Percentiles rank a stretch among this genome's conserved stretches.
Conservation (phyloP, 2,797 vertebrate genomes). For the Onychomys arenicola region DNA sequence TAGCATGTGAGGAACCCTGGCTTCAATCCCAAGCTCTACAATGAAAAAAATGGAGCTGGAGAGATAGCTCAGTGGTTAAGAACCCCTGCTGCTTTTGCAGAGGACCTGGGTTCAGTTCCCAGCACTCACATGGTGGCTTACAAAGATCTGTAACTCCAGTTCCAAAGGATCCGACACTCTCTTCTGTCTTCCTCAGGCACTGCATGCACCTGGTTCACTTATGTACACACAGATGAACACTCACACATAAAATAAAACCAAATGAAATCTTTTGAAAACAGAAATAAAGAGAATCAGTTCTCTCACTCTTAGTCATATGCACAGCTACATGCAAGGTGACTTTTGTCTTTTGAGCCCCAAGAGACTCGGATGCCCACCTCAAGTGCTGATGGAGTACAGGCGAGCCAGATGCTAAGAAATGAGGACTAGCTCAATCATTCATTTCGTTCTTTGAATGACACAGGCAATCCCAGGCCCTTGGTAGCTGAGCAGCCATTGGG, state of each 20-base stretch:
- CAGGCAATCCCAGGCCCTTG: rapidly evolving
- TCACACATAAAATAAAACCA: neutral
- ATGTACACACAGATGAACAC: neutral
- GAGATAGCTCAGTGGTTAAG: neutral
- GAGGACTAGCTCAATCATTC: neutral
- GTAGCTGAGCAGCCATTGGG: neutral
- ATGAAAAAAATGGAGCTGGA: neutral
- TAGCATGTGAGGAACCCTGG: neutral
- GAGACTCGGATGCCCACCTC: neutral
- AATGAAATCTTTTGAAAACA: neutral
- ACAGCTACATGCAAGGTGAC: neutral
- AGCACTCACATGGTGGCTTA: neutral
- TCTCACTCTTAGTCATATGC: rapidly evolving
- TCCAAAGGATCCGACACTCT: neutral
- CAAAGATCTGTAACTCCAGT: neutral
- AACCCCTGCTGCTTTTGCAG: neutral
- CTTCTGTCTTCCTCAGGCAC: neutral
- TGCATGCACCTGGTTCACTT: too few species aligned
- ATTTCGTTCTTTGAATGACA: neutral
- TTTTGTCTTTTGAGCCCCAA: neutral
- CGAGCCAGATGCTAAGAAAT: neutral
- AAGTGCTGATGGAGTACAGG: neutral
- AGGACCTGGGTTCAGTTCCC: neutral
- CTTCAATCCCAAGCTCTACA: neutral
- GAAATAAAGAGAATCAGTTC: neutral